Conservation (phyloP, 2,113 vertebrate genomes). For the Xenopus laevis region DNA sequence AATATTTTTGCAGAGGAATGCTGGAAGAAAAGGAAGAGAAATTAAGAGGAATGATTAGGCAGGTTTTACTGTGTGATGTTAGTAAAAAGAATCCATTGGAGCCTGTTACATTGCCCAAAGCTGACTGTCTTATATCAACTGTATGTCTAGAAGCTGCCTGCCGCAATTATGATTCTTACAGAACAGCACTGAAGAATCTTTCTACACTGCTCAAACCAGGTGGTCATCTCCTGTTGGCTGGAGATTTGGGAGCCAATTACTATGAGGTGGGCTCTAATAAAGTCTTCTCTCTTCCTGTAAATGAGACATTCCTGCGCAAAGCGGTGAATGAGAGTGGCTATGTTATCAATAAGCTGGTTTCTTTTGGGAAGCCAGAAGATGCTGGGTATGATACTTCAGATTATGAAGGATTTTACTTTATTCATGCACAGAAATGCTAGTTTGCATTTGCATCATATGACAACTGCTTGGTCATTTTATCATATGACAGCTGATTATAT, state of each 20-base stretch:
- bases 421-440: constrained; percentile 38
- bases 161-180: constrained; percentile 33
- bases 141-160: constrained; percentile 53
- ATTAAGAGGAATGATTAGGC: constrained; percentile 33
- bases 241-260: constrained; percentile 49
- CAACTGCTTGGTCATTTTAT: too few relatives aligned
- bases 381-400: neutral
- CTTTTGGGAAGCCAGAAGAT: neutral
- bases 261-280: constrained; percentile 36
- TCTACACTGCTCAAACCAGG: constrained; percentile 45
- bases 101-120: constrained; percentile 39
- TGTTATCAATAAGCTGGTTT: constrained; percentile 21
- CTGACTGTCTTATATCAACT: constrained; percentile 46
- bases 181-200: constrained; percentile 32
- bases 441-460: neutral
- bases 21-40: constrained; percentile 44
- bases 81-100: constrained; percentile 44
- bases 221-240: constrained; percentile 41
- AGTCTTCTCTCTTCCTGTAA: constrained; percentile 47
- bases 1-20: constrained; percentile 5
- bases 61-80: constrained; percentile 49
- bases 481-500: too few relatives aligned
- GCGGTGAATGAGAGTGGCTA: constrained; percentile 23
- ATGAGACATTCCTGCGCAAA: constrained; percentile 32
- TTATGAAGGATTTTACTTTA: constrained; percentile 23